Conservation (phyloP, 1,140 invertebrate species). For the Nilaparvata lugens region DNA sequence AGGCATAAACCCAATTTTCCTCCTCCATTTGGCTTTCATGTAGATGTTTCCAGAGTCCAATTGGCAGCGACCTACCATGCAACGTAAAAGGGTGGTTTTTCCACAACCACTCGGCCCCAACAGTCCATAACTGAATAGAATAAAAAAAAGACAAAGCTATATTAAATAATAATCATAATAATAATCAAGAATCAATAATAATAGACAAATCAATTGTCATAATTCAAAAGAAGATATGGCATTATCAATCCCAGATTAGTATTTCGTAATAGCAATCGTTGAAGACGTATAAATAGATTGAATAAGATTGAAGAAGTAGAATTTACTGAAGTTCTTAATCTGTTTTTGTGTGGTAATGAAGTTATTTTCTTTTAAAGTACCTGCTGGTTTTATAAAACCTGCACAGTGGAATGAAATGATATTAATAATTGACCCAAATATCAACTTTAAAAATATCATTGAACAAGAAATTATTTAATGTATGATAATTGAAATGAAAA, state of each 20-base stretch:
- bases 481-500: neutral
- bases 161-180: neutral
- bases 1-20: constrained; percentile 72
- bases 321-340: too few species aligned
- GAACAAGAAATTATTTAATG: neutral
- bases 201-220: neutral
- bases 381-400: neutral
- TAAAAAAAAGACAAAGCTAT: neutral
- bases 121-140: constrained; percentile 56
- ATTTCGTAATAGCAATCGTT: too few species aligned
- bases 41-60: constrained; percentile 67
- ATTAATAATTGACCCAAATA: neutral
- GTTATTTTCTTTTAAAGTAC: neutral
- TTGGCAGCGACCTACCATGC: constrained; percentile 65
- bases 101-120: constrained; percentile 73
- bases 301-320: too few species aligned
- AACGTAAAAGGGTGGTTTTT: constrained; percentile 71
- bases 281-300: too few species aligned
- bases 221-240: neutral
- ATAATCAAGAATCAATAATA: neutral
- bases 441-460: neutral
- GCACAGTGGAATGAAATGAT: neutral
- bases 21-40: constrained; percentile 65
- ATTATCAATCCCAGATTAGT: too few species aligned
- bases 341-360: too few species aligned